A percentile compares a stretch with the other conserved stretches of the same genome.
phyloP scores from a whole-genome alignment of 1,140 invertebrate genomes.

The Andrena cerasifolii region DNA sequence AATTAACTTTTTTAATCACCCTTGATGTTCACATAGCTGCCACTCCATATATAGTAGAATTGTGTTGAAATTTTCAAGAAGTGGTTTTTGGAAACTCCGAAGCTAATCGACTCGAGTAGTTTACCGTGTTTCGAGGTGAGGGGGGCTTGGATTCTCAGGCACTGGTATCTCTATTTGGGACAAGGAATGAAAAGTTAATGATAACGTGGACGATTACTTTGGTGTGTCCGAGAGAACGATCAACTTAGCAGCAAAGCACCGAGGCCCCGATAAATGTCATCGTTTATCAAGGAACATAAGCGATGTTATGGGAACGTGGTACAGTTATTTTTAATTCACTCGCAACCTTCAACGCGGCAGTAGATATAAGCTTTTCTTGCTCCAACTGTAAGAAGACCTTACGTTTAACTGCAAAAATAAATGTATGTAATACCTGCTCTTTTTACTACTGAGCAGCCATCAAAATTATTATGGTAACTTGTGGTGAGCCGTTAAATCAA shows the following conservation, averaged over 20 bases:
- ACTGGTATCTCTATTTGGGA: conserved; percentile 31
- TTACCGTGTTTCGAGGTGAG: too few relatives aligned
- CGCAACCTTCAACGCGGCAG: neutral
- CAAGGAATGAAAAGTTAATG: conserved; percentile 21
- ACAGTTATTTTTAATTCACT: conserved; percentile 20
- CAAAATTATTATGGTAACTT: neutral
- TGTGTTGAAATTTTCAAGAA: too few relatives aligned
- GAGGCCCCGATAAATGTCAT: conserved; percentile 51
- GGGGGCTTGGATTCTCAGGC: neutral
- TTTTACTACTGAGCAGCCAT: neutral
- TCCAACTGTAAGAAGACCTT: neutral
- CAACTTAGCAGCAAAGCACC: conserved; percentile 16
- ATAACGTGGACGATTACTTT: conserved; percentile 36
- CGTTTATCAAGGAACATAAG: conserved; percentile 43
- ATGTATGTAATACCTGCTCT: neutral
- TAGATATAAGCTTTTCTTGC: neutral
- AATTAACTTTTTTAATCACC: too few relatives aligned
- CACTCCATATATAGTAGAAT: too few relatives aligned
- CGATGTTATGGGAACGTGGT: conserved; percentile 13
- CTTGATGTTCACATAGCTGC: too few relatives aligned
- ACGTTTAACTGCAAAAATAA: neutral
- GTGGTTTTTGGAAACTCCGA: neutral
- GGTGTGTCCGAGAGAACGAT: conserved; percentile 38
- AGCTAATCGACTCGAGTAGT: too few relatives aligned
- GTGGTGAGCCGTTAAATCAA: neutral